These are phyloP conservation scores for Pararge aegeria DNA, from an alignment of 1,140 invertebrate genomes.

Conservation along the genomic window DNA sequence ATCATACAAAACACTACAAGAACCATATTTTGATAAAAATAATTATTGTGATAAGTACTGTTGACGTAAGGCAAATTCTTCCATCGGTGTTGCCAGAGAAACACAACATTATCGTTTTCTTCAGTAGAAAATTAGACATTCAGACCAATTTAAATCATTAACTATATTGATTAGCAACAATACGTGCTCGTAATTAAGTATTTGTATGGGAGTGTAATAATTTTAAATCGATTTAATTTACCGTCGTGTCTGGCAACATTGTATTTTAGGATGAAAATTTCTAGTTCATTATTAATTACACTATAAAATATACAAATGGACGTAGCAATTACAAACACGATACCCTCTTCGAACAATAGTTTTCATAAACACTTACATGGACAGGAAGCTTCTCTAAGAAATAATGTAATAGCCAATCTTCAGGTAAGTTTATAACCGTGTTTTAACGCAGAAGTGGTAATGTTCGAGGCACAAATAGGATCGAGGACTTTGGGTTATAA, in stretches of 20 bases:
- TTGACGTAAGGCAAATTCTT: conserved; percentile 18
- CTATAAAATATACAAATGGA: conserved; percentile 68
- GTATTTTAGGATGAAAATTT: too few species aligned
- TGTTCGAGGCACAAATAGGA: too few species aligned
- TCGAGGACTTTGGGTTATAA: too few species aligned
- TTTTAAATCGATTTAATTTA: background rate
- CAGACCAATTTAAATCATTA: background rate
- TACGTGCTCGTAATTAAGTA: too few species aligned
- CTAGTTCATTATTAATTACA: conserved; percentile 29
- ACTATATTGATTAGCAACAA: too few species aligned
- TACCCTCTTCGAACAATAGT: conserved; percentile 40
- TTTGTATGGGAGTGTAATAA: too few species aligned
- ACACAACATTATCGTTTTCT: conserved; percentile 1
- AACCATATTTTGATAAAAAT: conserved; percentile 9
- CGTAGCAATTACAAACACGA: conserved; percentile 60
- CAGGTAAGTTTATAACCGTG: too few species aligned
- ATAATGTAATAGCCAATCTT: background rate
- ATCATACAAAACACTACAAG: background rate
- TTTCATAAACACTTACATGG: conserved; percentile 25
- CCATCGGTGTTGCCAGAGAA: conserved; percentile 14
- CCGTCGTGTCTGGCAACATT: conserved; percentile 31
- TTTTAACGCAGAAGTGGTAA: too few species aligned
- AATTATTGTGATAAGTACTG: conserved; percentile 41
- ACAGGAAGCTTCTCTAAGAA: conserved; percentile 6
- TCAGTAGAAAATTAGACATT: background rate